phyloP scores from a whole-genome alignment of 1,140 invertebrate genomes.

The Pogonomyrmex californicus region DNA sequence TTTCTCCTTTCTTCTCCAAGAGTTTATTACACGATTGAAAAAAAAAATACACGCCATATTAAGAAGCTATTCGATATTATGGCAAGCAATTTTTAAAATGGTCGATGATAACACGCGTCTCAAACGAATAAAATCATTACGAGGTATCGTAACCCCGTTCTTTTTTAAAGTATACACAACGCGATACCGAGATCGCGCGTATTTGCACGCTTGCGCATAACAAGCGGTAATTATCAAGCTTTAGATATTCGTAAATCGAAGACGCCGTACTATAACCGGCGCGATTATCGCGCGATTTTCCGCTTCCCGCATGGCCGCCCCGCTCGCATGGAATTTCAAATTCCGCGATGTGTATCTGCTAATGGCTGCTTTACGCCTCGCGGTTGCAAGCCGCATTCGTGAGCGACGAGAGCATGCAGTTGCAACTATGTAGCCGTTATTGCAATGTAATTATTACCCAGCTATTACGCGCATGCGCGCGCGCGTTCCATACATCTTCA shows the following conservation, averaged over 20 bases:
- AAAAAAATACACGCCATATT: neutral
- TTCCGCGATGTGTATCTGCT: slow-evolving; percentile 60
- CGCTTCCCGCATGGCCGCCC: slow-evolving; percentile 53
- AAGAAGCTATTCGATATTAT: neutral
- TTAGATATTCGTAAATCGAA: slow-evolving; percentile 41
- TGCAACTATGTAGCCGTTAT: slow-evolving; percentile 38
- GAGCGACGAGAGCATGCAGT: slow-evolving; percentile 46
- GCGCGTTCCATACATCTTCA: neutral
- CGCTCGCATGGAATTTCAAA: slow-evolving; percentile 52
- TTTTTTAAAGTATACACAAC: neutral
- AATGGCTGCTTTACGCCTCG: slow-evolving; percentile 58
- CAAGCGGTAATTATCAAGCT: slow-evolving; percentile 40
- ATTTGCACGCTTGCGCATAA: neutral
- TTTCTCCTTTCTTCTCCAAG: neutral
- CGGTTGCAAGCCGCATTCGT: slow-evolving; percentile 27
- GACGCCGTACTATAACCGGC: slow-evolving; percentile 26
- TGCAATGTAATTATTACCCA: slow-evolving; percentile 52
- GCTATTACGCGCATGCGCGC: slow-evolving; percentile 32
- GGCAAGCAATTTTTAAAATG: neutral
- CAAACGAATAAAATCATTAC: slow-evolving; percentile 13
- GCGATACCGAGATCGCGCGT: neutral
- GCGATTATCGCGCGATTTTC: slow-evolving; percentile 55
- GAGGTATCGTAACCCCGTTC: neutral
- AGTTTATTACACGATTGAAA: neutral
- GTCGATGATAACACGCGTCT: no score